A percentile compares a stretch with the other conserved stretches of the same genome.
Conservation (phyloP, 1,140 invertebrate species). For the Sogatella furcifera region DNA sequence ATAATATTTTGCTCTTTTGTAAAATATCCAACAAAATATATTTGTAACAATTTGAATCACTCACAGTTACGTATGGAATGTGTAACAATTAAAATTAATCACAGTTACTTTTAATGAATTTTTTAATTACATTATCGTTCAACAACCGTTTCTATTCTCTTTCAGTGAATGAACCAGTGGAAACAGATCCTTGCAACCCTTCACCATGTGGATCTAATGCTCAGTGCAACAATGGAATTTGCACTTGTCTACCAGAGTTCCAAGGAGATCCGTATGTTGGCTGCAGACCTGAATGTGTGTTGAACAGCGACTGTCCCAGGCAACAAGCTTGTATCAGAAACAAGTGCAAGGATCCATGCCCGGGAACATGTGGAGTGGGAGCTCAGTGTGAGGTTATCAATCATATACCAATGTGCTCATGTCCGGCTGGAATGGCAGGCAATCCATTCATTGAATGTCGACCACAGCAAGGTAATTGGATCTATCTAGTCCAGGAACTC, state of each 20-base stretch:
- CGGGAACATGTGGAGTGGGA: constrained; percentile 32
- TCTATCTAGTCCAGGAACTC: too few relatives aligned
- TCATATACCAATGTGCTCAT: constrained; percentile 32
- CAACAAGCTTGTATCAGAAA: constrained; percentile 52
- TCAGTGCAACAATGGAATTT: constrained; percentile 55
- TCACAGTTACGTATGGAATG: too few relatives aligned
- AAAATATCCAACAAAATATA: too few relatives aligned
- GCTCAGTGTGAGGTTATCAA: constrained; percentile 30
- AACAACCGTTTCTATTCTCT: constrained; percentile 15
- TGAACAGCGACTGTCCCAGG: constrained; percentile 62
- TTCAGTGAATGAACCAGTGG: constrained; percentile 19
- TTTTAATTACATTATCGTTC: too few relatives aligned
- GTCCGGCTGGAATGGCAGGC: constrained; percentile 32
- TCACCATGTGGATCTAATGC: constrained; percentile 68
- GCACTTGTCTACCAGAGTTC: constrained; percentile 60
- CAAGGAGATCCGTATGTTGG: constrained; percentile 52
- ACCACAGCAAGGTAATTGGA: constrained; percentile 23
- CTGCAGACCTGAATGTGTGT: constrained; percentile 74
- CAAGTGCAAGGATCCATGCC: constrained; percentile 64
- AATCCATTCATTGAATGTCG: constrained; percentile 32
- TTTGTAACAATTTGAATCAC: too few relatives aligned
- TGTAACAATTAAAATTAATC: too few relatives aligned
- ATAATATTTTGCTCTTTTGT: too few relatives aligned
- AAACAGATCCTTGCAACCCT: constrained; percentile 55
- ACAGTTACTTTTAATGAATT: too few relatives aligned